These are phyloP conservation scores for Himalopsyche japonica DNA, from an alignment of 2,888 invertebrate genomes.

Conservation along the genomic window DNA sequence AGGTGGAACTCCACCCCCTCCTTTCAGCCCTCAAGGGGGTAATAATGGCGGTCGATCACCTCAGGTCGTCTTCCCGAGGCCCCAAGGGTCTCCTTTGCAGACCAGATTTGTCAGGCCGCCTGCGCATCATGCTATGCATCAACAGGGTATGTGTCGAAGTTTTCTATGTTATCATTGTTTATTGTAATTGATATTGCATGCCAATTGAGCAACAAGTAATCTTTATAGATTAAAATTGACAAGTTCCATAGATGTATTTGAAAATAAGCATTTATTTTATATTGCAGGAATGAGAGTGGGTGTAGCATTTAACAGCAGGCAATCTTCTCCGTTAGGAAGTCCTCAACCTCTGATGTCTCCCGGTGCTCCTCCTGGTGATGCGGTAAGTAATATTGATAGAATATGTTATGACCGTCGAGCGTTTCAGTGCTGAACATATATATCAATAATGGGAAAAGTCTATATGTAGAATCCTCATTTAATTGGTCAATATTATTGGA, in stretches of 20 bases:
- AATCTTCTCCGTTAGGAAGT: slow-evolving; percentile 58
- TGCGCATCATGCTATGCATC: slow-evolving; percentile 35
- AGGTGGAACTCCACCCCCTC: slow-evolving; percentile 32
- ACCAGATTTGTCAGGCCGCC: slow-evolving; percentile 36
- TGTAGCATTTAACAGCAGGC: slow-evolving; percentile 53
- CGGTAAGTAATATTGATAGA: neutral
- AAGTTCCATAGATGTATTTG: too few species aligned
- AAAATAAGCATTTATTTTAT: neutral
- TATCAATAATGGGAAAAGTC: too few species aligned
- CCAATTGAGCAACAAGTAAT: neutral
- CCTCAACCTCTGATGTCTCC: slow-evolving; percentile 59
- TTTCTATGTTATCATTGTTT: neutral
- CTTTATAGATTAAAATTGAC: neutral
- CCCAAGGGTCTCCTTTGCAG: slow-evolving; percentile 35
- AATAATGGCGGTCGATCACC: slow-evolving; percentile 33
- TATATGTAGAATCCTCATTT: too few species aligned
- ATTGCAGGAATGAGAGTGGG: slow-evolving; percentile 55
- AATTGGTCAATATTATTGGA: neutral
- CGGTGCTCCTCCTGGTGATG: slow-evolving; percentile 43
- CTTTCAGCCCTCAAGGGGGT: slow-evolving; percentile 23
- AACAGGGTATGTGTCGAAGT: slow-evolving; percentile 29
- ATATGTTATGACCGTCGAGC: too few species aligned
- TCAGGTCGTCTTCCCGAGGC: slow-evolving; percentile 38
- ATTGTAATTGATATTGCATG: neutral
- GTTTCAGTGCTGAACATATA: too few species aligned